These are phyloP conservation scores for Gymnothorax reevesii DNA, from an alignment of 2,797 vertebrate genomes.

Conservation along the genomic window DNA sequence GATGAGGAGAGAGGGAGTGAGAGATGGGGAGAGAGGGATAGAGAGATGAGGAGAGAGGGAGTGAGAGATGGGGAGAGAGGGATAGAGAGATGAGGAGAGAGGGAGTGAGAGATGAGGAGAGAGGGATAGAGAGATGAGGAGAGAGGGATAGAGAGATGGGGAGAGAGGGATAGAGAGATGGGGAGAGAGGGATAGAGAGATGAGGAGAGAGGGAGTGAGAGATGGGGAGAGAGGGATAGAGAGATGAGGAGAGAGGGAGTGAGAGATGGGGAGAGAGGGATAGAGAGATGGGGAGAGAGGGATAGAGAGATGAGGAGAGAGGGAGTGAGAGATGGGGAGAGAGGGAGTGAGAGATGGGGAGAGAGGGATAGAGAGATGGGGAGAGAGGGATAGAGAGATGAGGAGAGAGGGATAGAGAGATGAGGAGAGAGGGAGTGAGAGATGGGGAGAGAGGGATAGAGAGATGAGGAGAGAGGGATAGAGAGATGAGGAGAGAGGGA, in stretches of 20 bases:
- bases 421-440: too few species aligned
- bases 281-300: conserved; percentile 22
- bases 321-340: too few species aligned
- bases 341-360: conserved; percentile 23
- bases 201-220: conserved; percentile 40
- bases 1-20: conserved; percentile 40
- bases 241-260: conserved; percentile 37
- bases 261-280: conserved; percentile 37
- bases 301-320: too few species aligned
- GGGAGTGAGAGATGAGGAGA: conserved; percentile 40
- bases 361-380: conserved; percentile 19
- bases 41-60: conserved; percentile 41
- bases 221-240: conserved; percentile 32
- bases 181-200: conserved; percentile 31
- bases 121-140: conserved; percentile 37
- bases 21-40: conserved; percentile 29
- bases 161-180: conserved; percentile 42
- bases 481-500: too few species aligned
- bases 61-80: conserved; percentile 36
- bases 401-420: conserved; percentile 25
- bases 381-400: conserved; percentile 16
- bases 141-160: conserved; percentile 15
- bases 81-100: conserved; percentile 37
- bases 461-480: conserved; percentile 25
- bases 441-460: conserved; percentile 18